A percentile compares a stretch with the other conserved stretches of the same genome.
Conservation (phyloP, 2,888 invertebrate genomes). For the Pheosia tremula region DNA sequence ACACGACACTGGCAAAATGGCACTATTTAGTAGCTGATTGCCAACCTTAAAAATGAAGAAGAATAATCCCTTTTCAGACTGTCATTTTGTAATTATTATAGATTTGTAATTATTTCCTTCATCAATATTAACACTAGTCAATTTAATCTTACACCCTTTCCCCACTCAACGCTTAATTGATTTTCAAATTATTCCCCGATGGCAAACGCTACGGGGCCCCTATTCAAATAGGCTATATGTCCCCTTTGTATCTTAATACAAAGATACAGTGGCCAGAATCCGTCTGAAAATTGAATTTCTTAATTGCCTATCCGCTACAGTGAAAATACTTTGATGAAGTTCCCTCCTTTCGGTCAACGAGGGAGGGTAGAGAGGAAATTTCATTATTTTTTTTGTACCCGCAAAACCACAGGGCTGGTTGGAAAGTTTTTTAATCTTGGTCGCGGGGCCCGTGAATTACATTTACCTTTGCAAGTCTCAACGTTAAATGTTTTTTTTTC, state of each 20-base stretch:
- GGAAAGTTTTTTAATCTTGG: slow-evolving; percentile 78
- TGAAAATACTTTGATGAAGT: slow-evolving; percentile 69
- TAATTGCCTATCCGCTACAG: slow-evolving; percentile 72
- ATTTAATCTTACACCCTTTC: slow-evolving; percentile 10
- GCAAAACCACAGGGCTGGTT: slow-evolving; percentile 48
- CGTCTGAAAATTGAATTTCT: slow-evolving; percentile 66
- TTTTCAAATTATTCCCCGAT: slow-evolving; percentile 19
- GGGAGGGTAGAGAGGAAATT: slow-evolving; percentile 62
- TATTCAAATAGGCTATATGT: neutral
- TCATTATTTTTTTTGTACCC: slow-evolving; percentile 67
- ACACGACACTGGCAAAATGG: too few relatives aligned
- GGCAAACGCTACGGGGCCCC: slow-evolving; percentile 17
- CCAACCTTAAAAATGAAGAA: too few relatives aligned
- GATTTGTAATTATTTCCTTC: neutral
- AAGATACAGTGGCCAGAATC: slow-evolving; percentile 5
- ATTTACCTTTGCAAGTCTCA: slow-evolving; percentile 53
- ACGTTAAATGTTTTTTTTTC: slow-evolving; percentile 53
- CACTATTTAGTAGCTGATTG: too few relatives aligned
- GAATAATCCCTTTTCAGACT: too few relatives aligned
- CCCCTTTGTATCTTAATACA: slow-evolving; percentile 6
- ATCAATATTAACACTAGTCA: slow-evolving; percentile 1
- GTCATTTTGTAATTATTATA: neutral
- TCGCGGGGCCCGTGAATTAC: slow-evolving; percentile 56
- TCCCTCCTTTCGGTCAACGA: slow-evolving; percentile 64
- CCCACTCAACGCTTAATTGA: slow-evolving; percentile 25